Percentiles rank a stretch among this genome's conserved stretches.
These are phyloP conservation scores for Gavia stellata DNA, from an alignment of 2,113 vertebrate genomes.

Conservation along the genomic window DNA sequence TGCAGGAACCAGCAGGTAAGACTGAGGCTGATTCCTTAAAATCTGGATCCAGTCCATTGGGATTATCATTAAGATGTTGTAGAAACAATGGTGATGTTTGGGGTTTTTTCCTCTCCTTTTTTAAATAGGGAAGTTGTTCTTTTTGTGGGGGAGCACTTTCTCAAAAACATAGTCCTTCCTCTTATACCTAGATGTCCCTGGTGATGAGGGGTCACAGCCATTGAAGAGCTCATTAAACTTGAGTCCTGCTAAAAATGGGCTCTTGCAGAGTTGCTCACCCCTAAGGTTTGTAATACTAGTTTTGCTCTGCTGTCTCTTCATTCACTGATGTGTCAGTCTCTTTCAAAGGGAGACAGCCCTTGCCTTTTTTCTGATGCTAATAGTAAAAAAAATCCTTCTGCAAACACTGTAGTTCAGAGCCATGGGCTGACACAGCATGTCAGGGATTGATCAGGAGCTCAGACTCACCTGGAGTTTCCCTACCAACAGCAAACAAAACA, in stretches of 20 bases:
- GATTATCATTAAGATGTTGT: not conserved
- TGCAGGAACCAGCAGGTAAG: slow-evolving; percentile 56
- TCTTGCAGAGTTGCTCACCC: not conserved
- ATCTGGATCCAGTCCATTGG: not conserved
- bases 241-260: not conserved
- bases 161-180: not conserved
- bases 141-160: not conserved
- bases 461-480: not conserved
- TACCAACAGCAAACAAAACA: not conserved
- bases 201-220: not conserved
- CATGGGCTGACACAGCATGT: not conserved
- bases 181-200: not conserved
- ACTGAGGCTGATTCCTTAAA: not conserved
- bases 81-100: not conserved
- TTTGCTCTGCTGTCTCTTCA: not conserved
- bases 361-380: not conserved
- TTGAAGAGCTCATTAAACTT: not conserved
- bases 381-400: slow-evolving; percentile 34
- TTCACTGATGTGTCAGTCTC: not conserved
- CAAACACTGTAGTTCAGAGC: slow-evolving; percentile 34
- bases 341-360: not conserved
- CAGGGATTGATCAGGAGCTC: slow-evolving; percentile 10
- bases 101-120: not conserved
- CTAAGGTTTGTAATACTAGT: not conserved
- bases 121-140: not conserved